phyloP scores from a whole-genome alignment of 2,113 vertebrate genomes.

The Symphodus melops region DNA sequence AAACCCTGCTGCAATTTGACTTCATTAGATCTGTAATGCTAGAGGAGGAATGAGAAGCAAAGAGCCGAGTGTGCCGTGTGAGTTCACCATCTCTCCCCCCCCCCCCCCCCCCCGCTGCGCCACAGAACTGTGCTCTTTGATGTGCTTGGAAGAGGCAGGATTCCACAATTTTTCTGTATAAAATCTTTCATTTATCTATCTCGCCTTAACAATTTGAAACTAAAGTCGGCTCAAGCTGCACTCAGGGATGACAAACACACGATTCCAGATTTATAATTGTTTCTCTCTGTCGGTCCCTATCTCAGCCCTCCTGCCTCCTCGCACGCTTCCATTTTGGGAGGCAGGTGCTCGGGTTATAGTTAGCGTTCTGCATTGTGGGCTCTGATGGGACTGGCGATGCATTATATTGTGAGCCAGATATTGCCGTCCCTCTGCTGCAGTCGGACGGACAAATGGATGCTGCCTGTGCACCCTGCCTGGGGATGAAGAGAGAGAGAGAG shows the following conservation, averaged over 20 bases:
- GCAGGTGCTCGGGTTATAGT: constrained; percentile 69
- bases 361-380: constrained; percentile 72
- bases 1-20: constrained; percentile 63
- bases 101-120: constrained; percentile 39
- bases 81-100: too few species aligned
- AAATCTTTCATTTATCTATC: constrained; percentile 67
- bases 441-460: constrained; percentile 53
- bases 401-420: constrained; percentile 72
- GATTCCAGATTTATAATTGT: constrained; percentile 56
- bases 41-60: constrained; percentile 43
- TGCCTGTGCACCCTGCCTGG: constrained; percentile 30
- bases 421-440: constrained; percentile 53
- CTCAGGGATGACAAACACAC: constrained; percentile 30
- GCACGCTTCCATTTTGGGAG: constrained; percentile 40
- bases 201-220: constrained; percentile 59
- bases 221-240: constrained; percentile 52
- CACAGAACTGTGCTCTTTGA: constrained; percentile 68
- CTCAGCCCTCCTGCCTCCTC: background rate
- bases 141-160: constrained; percentile 64
- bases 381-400: constrained; percentile 76
- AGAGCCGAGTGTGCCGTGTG: constrained; percentile 44
- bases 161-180: constrained; percentile 55
- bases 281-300: constrained; percentile 8
- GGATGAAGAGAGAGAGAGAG: constrained; percentile 55
- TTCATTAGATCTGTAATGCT: constrained; percentile 71